Percentiles rank a stretch among this genome's conserved stretches.
These are phyloP conservation scores for Otolemur garnettii DNA, from an alignment of 2,113 vertebrate species.

Conservation along the genomic window DNA sequence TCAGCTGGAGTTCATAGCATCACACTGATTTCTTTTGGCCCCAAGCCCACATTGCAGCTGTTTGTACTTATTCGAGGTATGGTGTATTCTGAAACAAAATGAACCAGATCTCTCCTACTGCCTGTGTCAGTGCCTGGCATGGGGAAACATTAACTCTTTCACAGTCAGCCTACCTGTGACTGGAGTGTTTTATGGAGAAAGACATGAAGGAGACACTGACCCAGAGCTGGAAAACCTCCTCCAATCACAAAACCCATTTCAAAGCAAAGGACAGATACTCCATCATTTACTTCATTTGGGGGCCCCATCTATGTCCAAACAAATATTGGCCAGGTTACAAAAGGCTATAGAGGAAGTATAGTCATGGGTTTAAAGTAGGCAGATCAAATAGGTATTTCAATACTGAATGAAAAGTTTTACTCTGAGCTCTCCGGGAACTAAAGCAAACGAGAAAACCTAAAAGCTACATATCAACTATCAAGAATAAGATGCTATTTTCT, in stretches of 20 bases:
- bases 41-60: constrained; percentile 75
- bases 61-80: constrained; percentile 79
- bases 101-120: constrained; percentile 74
- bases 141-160: constrained; percentile 74
- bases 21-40: constrained; percentile 80
- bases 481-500: neutral
- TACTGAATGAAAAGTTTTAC: neutral
- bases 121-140: constrained; percentile 70
- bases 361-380: neutral
- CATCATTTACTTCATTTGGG: neutral
- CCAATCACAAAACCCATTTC: neutral
- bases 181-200: neutral
- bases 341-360: neutral
- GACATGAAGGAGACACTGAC: neutral
- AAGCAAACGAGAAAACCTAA: neutral
- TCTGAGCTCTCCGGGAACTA: neutral
- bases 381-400: constrained; percentile 4
- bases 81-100: constrained; percentile 83
- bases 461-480: neutral
- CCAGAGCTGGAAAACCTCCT: neutral
- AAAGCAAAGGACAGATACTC: neutral
- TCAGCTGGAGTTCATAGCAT: constrained; percentile 62
- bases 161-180: neutral
- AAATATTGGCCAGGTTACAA: neutral
- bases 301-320: neutral